These are phyloP conservation scores for Dendrophyllia cribrosa DNA, from an alignment of 64 coral and sea anemone species.

Conservation along the genomic window DNA sequence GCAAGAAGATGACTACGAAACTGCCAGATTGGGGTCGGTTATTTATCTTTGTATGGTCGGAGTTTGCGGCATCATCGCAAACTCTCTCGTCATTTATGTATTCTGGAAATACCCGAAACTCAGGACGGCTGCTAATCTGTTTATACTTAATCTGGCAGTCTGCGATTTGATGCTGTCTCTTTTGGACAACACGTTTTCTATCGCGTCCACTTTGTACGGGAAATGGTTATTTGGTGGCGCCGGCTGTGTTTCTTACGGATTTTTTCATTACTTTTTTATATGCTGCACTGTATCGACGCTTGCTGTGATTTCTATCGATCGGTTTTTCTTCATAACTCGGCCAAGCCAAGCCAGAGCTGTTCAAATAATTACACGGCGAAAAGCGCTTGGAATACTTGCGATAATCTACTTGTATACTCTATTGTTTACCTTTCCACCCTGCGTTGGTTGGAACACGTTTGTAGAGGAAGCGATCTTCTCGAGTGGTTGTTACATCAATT, in stretches of 20 bases:
- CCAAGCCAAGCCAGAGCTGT: constrained; percentile 63
- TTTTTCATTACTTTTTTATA: constrained; percentile 91
- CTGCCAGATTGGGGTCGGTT: constrained; percentile 60
- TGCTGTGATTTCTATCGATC: constrained; percentile 85
- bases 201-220: constrained; percentile 62
- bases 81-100: constrained; percentile 75
- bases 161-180: constrained; percentile 89
- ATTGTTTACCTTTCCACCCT: constrained; percentile 82
- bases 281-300: constrained; percentile 85
- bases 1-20: constrained; percentile 25
- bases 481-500: constrained; percentile 93
- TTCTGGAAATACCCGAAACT: constrained; percentile 87
- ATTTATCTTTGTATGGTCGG: constrained; percentile 77
- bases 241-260: constrained; percentile 88
- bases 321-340: constrained; percentile 88
- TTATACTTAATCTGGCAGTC: constrained; percentile 94
- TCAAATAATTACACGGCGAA: constrained; percentile 67
- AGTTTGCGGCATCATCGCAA: constrained; percentile 68
- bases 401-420: constrained; percentile 83
- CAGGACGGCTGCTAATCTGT: constrained; percentile 88
- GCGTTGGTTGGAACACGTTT: constrained; percentile 83
- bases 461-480: constrained; percentile 67
- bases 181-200: constrained; percentile 78
- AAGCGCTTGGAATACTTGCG: constrained; percentile 62
- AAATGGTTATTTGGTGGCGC: constrained; percentile 74